These are phyloP conservation scores for Drosophila lacteicornis DNA, from an alignment of 1,140 invertebrate species.

Conservation along the genomic window DNA sequence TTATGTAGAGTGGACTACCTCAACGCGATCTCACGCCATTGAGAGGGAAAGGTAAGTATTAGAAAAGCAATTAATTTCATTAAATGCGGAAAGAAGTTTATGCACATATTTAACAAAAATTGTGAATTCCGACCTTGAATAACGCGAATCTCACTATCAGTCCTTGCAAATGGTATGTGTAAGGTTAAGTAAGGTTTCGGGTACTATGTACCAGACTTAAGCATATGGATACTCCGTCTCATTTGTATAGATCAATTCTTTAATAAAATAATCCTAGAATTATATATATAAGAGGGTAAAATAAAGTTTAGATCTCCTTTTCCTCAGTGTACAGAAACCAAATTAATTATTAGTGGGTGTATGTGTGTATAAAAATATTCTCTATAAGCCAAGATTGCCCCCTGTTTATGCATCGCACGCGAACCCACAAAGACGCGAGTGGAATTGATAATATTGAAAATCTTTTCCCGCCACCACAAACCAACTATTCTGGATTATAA, in stretches of 20 bases:
- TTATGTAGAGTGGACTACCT: not conserved
- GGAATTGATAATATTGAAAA: slow-evolving; percentile 4
- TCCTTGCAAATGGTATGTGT: not conserved
- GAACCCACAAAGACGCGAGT: not conserved
- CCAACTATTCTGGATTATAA: not conserved
- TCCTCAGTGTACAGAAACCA: not conserved
- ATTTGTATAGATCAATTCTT: not conserved
- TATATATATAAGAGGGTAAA: too few species aligned
- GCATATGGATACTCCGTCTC: not conserved
- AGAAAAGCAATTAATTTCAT: not conserved
- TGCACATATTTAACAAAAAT: not conserved
- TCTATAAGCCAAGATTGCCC: slow-evolving; percentile 1
- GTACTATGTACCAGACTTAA: not conserved
- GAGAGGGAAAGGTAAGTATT: not conserved
- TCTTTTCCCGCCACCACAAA: not conserved
- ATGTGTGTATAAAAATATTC: not conserved
- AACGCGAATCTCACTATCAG: not conserved
- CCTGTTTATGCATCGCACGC: slow-evolving; percentile 12
- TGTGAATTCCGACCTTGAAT: not conserved
- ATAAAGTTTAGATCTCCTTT: not conserved
- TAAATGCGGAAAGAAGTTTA: not conserved
- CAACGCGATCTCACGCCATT: not conserved
- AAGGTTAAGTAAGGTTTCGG: not conserved
- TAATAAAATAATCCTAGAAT: not conserved
- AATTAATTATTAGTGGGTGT: slow-evolving; percentile 15